A percentile compares a stretch with the other conserved stretches of the same genome.
These are phyloP conservation scores for Ophion ventricosus DNA, from an alignment of 2,888 invertebrate genomes.

Conservation along the genomic window DNA sequence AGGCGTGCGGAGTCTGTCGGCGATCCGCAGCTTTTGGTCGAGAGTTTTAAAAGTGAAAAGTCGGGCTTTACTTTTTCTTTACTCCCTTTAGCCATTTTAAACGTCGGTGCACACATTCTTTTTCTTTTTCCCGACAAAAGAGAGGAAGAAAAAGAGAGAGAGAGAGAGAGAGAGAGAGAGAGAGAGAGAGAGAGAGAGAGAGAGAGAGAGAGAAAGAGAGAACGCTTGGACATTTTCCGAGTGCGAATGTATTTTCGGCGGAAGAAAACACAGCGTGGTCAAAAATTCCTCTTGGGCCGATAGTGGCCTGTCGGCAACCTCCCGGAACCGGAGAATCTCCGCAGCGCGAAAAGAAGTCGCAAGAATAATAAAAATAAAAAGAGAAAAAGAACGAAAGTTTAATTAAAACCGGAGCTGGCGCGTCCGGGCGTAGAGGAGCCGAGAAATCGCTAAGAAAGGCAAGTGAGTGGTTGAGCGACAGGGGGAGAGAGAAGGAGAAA, in stretches of 20 bases:
- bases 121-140: neutral
- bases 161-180: neutral
- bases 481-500: constrained; percentile 9
- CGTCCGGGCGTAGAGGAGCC: constrained; percentile 49
- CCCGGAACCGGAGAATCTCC: constrained; percentile 50
- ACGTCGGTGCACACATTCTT: neutral
- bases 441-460: constrained; percentile 36
- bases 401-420: constrained; percentile 73
- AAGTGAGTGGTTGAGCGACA: constrained; percentile 28
- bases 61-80: constrained; percentile 17
- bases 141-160: neutral
- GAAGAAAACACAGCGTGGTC: constrained; percentile 47
- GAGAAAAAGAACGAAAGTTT: constrained; percentile 71
- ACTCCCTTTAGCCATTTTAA: neutral
- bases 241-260: constrained; percentile 34
- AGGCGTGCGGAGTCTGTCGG: constrained; percentile 45
- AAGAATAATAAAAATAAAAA: neutral
- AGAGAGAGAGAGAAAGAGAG: neutral
- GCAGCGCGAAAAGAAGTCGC: constrained; percentile 21
- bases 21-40: constrained; percentile 21
- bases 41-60: constrained; percentile 8
- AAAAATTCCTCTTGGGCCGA: constrained; percentile 42
- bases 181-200: neutral
- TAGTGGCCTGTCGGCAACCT: constrained; percentile 20
- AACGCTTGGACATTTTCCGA: neutral